Evolutionary conservation across 2,888 invertebrate species (phyloP), one percentile per base, ranked within the genome.

Genomic region (Seladonia tumulorum): DNA sequence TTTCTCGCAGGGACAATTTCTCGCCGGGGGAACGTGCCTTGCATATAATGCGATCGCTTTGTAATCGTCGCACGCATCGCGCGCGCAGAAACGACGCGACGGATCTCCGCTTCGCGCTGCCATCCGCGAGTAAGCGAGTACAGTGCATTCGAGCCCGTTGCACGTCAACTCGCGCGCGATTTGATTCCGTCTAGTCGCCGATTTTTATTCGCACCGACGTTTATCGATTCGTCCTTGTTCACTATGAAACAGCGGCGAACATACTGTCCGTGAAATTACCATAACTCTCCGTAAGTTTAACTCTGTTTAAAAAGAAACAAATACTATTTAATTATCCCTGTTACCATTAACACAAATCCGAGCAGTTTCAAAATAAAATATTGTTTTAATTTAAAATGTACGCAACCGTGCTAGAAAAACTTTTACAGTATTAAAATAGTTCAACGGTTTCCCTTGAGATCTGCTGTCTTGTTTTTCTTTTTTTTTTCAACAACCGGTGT

Each of bases 51-150:
- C 57, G 78, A 85, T 79, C 85, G 81, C 60, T 86, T 85, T 76
- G 76, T 73, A 85, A 86, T 86, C 85, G 85, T 81, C 85, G 60
- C 78, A 86, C 79, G 86, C 85, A 78, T 72, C 81, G 57, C 35
- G 29, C 74, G 63, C 71, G 63, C 77, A 53, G 49, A 12, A 60
- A 16, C 71, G 57, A 29, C 74, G 4, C 57, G n/a, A 57, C 57
- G 42, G 35, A 66, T 68, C 68, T 47, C 42, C 60, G 60, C 45
- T 79, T 76, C 84, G 75, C 53, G 16, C n/a, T 73, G 68, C 49
- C 49, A 45, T 53, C 22, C 70, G 14, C 66, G 45, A 68, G 39
- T 5, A 57, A 57, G 57, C 57, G 57, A 57, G 29, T 60, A 63
- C 49, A 76, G 68, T 57, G 74, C 45, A 49, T 74, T 53, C 68